These are phyloP conservation scores for Dysmachus trigonus DNA, from an alignment of 2,888 invertebrate genomes.

Conservation along the genomic window DNA sequence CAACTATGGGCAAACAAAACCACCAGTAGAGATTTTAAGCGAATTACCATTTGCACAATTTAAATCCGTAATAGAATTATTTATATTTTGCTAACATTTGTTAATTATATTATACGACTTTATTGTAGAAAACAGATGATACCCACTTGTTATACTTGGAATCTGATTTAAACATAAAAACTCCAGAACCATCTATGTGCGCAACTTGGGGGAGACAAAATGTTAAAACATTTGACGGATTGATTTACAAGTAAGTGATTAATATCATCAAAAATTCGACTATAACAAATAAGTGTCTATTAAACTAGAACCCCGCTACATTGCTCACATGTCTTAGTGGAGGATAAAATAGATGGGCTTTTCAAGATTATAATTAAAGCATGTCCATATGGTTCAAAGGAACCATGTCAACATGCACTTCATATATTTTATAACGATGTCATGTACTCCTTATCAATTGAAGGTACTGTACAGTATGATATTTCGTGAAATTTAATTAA, in stretches of 20 bases:
- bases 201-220: slow-evolving; percentile 83
- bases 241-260: slow-evolving; percentile 71
- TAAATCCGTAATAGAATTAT: neutral
- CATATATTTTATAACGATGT: slow-evolving; percentile 74
- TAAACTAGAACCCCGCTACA: slow-evolving; percentile 75
- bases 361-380: slow-evolving; percentile 74
- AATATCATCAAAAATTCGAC: neutral
- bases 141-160: neutral
- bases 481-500: neutral
- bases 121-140: neutral
- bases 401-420: slow-evolving; percentile 59
- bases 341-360: slow-evolving; percentile 74
- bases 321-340: slow-evolving; percentile 78
- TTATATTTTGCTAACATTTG: neutral
- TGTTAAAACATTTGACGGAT: slow-evolving; percentile 86
- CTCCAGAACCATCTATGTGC: slow-evolving; percentile 75
- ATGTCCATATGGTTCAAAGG: slow-evolving; percentile 70
- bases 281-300: neutral
- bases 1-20: neutral
- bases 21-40: neutral
- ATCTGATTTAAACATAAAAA: slow-evolving; percentile 45
- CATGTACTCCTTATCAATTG: slow-evolving; percentile 69
- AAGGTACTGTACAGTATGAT: slow-evolving; percentile 58
- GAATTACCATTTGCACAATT: neutral
- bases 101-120: neutral